A percentile compares a stretch with the other conserved stretches of the same genome.
These are phyloP conservation scores for Semotilus atromaculatus DNA, from an alignment of 2,797 vertebrate genomes.

Conservation along the genomic window DNA sequence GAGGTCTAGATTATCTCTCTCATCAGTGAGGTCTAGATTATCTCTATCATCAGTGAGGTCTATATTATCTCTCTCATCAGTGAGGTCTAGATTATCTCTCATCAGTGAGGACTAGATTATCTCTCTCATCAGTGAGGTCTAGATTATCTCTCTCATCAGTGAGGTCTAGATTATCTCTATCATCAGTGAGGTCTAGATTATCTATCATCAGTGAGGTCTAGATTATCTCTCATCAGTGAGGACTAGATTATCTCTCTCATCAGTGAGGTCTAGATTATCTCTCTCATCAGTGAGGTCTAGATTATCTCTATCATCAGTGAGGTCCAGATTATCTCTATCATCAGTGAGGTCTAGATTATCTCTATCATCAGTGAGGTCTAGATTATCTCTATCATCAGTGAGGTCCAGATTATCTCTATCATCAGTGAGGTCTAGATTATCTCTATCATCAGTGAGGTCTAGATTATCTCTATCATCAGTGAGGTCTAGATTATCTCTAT, in stretches of 20 bases:
- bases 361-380: too few species aligned
- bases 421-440: not conserved
- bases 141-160: too few species aligned
- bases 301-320: too few species aligned
- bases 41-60: too few species aligned
- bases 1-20: not conserved
- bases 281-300: conserved; percentile 14
- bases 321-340: not conserved
- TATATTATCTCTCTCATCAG: conserved; percentile 7
- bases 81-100: not conserved
- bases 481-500: not conserved
- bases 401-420: too few species aligned
- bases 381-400: not conserved
- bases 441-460: conserved; percentile 15
- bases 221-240: conserved; percentile 2
- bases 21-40: conserved; percentile 11
- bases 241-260: too few species aligned
- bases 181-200: conserved; percentile 11
- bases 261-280: not conserved
- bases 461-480: too few species aligned
- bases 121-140: conserved; percentile 16
- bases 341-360: conserved; percentile 3
- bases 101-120: not conserved
- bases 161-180: not conserved
- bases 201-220: too few species aligned